Percentiles rank a stretch among this genome's conserved stretches.
phyloP scores from a whole-genome alignment of 1,140 invertebrate species.

The Papilio polytes region DNA sequence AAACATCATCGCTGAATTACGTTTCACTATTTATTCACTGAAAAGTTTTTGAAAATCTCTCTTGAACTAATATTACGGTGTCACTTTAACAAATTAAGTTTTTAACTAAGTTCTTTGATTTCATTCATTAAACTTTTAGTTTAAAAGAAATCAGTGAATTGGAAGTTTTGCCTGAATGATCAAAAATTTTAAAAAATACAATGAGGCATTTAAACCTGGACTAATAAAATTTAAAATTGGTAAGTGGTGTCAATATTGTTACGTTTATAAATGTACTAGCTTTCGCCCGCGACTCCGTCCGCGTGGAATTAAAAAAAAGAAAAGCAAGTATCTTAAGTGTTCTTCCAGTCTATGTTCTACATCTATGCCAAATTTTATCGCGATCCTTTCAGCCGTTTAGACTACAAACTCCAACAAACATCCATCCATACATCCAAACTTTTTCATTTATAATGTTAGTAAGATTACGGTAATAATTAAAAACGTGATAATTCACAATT shows the following conservation, averaged over 20 bases:
- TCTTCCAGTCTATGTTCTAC: no score
- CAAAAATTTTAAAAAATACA: background rate
- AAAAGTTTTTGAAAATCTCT: background rate
- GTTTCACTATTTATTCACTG: background rate
- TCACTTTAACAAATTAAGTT: background rate
- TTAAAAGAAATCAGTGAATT: background rate
- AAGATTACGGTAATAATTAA: no score
- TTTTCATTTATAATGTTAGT: no score
- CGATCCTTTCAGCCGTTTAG: no score
- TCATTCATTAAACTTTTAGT: background rate
- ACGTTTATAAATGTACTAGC: background rate
- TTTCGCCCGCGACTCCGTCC: no score
- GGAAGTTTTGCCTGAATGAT: background rate
- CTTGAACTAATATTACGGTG: background rate
- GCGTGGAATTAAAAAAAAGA: no score
- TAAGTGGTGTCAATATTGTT: background rate
- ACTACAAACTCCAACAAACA: no score
- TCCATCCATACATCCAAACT: no score
- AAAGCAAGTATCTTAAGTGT: no score
- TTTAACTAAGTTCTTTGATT: background rate
- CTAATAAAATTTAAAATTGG: background rate
- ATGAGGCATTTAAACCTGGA: background rate
- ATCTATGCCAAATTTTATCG: no score
- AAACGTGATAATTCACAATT: no score
- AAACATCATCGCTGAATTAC: background rate